A percentile compares a stretch with the other conserved stretches of the same genome.
Conservation (phyloP, 2,113 vertebrate species). For the Platichthys stellatus region DNA sequence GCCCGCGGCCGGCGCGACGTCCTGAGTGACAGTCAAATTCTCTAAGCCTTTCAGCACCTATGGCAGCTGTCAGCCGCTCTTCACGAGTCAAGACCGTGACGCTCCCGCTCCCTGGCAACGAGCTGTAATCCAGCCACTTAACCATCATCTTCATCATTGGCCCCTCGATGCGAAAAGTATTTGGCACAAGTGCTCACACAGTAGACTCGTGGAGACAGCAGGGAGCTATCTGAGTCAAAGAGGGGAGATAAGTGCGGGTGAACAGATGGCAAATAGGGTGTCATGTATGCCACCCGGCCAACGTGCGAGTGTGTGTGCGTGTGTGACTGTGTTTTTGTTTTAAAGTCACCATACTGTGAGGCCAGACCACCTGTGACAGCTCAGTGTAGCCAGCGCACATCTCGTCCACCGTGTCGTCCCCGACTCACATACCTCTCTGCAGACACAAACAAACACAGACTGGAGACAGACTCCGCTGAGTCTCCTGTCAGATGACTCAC, state of each 20-base stretch:
- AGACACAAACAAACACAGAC: conserved; percentile 26
- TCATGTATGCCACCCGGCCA: neutral
- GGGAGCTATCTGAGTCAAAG: neutral
- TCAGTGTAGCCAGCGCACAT: conserved; percentile 41
- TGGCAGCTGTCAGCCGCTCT: conserved; percentile 70
- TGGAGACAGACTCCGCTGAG: conserved; percentile 17
- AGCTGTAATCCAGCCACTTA: conserved; percentile 59
- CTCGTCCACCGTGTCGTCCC: conserved; percentile 31
- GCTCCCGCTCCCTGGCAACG: conserved; percentile 26
- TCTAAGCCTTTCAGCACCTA: conserved; percentile 55
- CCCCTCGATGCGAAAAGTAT: conserved; percentile 27
- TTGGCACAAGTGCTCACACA: conserved; percentile 28
- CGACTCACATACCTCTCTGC: conserved; percentile 34
- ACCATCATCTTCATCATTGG: conserved; percentile 54
- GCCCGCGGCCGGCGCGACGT: conserved; percentile 50
- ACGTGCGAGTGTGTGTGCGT: neutral
- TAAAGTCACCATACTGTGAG: conserved; percentile 21
- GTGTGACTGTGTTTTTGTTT: conserved; percentile 27
- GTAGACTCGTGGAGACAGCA: conserved; percentile 1
- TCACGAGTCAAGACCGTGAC: conserved; percentile 35
- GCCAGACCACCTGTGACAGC: conserved; percentile 38
- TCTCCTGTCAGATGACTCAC: conserved; percentile 46
- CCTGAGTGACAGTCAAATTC: conserved; percentile 58
- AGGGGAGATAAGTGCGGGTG: neutral
- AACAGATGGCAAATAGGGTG: conserved; percentile 25